These are phyloP conservation scores for Cantharis nigra DNA, from an alignment of 2,888 invertebrate genomes.

Conservation along the genomic window DNA sequence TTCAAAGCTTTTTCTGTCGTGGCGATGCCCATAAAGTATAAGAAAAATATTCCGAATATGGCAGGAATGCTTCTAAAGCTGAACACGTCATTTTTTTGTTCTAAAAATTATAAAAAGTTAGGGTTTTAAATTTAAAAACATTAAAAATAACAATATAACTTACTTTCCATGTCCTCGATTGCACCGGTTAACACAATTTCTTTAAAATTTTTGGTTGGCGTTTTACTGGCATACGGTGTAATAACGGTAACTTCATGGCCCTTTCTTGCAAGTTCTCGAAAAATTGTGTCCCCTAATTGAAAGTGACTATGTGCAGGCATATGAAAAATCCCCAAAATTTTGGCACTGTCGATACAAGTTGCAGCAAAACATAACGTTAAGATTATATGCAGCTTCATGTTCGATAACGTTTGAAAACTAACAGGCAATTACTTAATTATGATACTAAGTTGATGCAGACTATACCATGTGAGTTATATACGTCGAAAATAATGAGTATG, in stretches of 20 bases:
- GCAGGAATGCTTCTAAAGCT: background rate
- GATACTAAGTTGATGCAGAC: too few species aligned
- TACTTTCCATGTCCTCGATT: background rate
- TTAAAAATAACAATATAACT: background rate
- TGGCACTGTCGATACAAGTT: background rate
- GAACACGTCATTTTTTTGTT: background rate
- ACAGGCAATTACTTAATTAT: background rate
- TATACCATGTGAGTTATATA: background rate
- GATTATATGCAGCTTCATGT: background rate
- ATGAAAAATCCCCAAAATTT: constrained; percentile 41
- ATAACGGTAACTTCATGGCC: constrained; percentile 54
- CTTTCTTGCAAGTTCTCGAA: constrained; percentile 40
- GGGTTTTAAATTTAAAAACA: background rate
- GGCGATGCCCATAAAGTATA: background rate
- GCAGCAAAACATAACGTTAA: background rate
- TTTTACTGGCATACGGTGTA: constrained; percentile 39
- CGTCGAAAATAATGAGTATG: background rate
- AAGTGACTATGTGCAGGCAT: constrained; percentile 39
- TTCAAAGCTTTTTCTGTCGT: constrained; percentile 32
- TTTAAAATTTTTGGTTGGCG: constrained; percentile 48
- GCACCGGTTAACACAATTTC: background rate
- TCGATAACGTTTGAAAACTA: background rate
- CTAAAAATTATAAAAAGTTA: background rate
- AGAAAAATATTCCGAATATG: background rate
- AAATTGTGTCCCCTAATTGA: constrained; percentile 35